Percentiles rank a stretch among this genome's conserved stretches.
These are phyloP conservation scores for Neopelma chrysocephalum DNA, from an alignment of 2,797 vertebrate genomes.

Conservation along the genomic window DNA sequence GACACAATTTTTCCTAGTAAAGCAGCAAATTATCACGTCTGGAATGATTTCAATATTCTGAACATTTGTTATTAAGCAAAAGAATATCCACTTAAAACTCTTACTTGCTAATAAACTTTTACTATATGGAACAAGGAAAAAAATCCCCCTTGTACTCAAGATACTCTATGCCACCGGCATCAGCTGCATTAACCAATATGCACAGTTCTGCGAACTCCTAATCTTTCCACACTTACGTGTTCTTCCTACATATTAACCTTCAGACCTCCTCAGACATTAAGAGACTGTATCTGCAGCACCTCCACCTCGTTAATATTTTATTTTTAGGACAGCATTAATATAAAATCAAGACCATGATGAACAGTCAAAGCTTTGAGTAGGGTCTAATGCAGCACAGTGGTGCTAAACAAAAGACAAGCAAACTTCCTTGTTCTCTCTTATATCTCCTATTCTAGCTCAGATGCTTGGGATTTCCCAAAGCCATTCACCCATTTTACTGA, in stretches of 20 bases:
- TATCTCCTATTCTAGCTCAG: neutral
- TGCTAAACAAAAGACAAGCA: neutral
- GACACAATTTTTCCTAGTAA: neutral
- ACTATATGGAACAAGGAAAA: neutral
- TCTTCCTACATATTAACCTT: neutral
- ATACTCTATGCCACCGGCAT: neutral
- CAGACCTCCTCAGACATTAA: neutral
- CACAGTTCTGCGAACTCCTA: neutral
- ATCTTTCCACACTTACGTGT: neutral
- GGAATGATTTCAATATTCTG: neutral
- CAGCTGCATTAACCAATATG: neutral
- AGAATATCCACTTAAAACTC: neutral
- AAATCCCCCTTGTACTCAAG: neutral
- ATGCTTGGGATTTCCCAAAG: constrained; percentile 31
- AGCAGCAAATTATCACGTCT: neutral
- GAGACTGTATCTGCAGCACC: neutral
- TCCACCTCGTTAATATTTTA: neutral
- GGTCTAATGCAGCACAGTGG: neutral
- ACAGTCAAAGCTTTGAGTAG: neutral
- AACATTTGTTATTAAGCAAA: neutral
- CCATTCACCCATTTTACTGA: neutral
- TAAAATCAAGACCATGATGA: neutral
- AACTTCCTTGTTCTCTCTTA: neutral
- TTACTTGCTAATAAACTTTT: neutral
- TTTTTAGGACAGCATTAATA: neutral